A percentile compares a stretch with the other conserved stretches of the same genome.
Evolutionary conservation across 2,888 invertebrate genomes (phyloP).

Genomic region (Epinotia demarniana): DNA sequence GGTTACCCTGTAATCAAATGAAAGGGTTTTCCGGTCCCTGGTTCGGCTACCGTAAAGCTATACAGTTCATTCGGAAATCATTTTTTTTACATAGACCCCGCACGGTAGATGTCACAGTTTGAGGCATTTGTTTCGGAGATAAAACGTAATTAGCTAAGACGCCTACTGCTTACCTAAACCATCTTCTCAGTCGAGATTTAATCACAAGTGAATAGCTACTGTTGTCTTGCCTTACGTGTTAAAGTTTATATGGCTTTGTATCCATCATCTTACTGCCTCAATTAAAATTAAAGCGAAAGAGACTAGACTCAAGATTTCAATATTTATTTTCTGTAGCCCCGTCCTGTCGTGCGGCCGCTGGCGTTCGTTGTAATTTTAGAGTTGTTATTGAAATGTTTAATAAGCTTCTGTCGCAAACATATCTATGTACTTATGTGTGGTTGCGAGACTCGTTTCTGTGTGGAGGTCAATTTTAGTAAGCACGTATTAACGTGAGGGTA

Average conservation of each 20-base stretch:
- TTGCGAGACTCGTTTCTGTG: constrained; percentile 62
- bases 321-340: constrained; percentile 1
- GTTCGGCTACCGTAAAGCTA: no score
- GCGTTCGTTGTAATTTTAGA: constrained; percentile 42
- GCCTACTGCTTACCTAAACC: no score
- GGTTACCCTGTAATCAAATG: no score
- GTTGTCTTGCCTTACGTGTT: constrained; percentile 10
- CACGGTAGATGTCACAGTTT: no score
- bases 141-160: no score
- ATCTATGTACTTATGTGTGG: constrained; percentile 72
- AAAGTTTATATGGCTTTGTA: neutral
- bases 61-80: no score
- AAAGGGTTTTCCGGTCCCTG: no score
- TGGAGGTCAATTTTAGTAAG: constrained; percentile 56
- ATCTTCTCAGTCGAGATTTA: neutral
- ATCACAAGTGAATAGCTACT: neutral
- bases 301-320: neutral
- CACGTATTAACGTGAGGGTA: constrained; percentile 38
- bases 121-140: no score
- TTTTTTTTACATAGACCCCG: no score
- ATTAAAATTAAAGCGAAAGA: neutral
- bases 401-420: constrained; percentile 83
- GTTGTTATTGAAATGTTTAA: constrained; percentile 67
- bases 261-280: neutral
- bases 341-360: constrained; percentile 26